phyloP scores from a whole-genome alignment of 2,113 vertebrate genomes.

The Acrocephalus kingi region DNA sequence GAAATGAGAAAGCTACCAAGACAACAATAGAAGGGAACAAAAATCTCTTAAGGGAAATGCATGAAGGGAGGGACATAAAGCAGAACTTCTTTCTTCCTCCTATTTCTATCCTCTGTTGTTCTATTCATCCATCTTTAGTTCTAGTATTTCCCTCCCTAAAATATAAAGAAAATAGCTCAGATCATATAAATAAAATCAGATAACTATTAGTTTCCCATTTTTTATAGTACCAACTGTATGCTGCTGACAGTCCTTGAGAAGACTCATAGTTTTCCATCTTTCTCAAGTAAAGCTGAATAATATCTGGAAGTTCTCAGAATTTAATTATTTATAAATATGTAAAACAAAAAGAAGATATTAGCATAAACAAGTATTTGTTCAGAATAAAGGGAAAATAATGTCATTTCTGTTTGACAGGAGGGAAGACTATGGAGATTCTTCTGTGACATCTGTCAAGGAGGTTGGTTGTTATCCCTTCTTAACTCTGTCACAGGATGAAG shows the following conservation, averaged over 20 bases:
- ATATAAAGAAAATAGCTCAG: background rate
- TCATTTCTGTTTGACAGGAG: background rate
- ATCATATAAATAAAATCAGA: background rate
- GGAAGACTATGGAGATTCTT: background rate
- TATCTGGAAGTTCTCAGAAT: background rate
- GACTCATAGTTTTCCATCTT: background rate
- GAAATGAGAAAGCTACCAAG: slow-evolving; percentile 18
- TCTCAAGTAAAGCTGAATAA: background rate
- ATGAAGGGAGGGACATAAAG: background rate
- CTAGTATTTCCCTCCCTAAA: background rate
- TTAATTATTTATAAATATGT: background rate
- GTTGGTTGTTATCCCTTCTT: background rate
- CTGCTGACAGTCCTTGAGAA: background rate
- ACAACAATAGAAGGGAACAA: slow-evolving; percentile 17
- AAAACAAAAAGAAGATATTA: background rate
- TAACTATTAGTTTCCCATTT: background rate
- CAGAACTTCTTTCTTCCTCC: background rate
- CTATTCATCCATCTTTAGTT: background rate
- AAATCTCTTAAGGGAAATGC: slow-evolving; percentile 1
- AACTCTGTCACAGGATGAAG: background rate
- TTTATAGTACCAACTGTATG: background rate
- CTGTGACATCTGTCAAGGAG: background rate
- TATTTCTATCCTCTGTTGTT: background rate
- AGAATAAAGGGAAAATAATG: background rate
- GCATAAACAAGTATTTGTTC: background rate